Evolutionary conservation across 2,113 vertebrate genomes (phyloP).

Genomic region (Sterna hirundo): DNA sequence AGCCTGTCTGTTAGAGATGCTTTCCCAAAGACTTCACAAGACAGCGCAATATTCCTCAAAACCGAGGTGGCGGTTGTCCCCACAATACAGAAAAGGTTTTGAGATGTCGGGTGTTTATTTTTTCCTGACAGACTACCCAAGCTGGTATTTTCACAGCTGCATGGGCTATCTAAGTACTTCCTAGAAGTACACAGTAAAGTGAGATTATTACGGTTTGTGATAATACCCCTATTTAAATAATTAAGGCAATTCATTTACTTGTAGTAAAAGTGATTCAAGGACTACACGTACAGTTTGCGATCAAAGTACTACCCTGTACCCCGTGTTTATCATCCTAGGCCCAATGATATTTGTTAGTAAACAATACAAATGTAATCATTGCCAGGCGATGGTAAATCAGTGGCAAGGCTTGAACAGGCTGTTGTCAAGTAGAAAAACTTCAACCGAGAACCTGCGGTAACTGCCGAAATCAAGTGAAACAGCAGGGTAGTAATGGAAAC

Average conservation of each 20-base stretch:
- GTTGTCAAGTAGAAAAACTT: neutral
- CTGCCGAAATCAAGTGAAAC: neutral
- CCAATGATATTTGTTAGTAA: conserved; percentile 36
- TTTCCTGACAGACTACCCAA: neutral
- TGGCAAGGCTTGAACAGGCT: neutral
- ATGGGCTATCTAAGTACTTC: neutral
- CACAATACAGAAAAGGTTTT: neutral
- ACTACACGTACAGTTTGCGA: neutral
- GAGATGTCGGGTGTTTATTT: neutral
- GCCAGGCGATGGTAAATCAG: neutral
- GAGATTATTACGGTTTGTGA: neutral
- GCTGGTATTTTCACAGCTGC: conserved; percentile 5
- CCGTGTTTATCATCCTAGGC: neutral
- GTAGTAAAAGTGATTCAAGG: conserved; percentile 19
- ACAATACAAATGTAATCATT: conserved; percentile 5
- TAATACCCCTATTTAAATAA: conserved; percentile 13
- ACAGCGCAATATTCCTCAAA: neutral
- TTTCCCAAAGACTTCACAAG: neutral
- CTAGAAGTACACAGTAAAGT: neutral
- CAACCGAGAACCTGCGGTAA: neutral
- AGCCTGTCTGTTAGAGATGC: neutral
- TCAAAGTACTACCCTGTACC: conserved; percentile 12
- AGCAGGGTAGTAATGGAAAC: conserved; percentile 25
- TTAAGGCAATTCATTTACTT: conserved; percentile 5
- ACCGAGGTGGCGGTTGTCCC: neutral